Evolutionary conservation across 1,140 invertebrate genomes (phyloP).

Genomic region (Drosophila busckii): DNA sequence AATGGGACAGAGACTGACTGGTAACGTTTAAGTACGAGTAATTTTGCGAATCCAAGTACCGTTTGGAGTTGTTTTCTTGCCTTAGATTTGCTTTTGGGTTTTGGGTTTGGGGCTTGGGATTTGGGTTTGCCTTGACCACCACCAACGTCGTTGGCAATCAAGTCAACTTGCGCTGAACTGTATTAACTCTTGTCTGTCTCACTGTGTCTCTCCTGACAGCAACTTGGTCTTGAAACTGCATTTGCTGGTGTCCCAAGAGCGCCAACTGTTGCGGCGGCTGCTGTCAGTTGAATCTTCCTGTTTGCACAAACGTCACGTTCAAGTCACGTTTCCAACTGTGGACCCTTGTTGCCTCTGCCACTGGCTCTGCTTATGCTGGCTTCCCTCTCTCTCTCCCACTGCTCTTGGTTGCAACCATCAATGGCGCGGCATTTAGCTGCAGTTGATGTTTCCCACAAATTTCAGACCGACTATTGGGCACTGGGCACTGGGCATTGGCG

Average conservation of each 20-base stretch:
- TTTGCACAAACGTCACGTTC: constrained; percentile 76
- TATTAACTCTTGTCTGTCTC: constrained; percentile 65
- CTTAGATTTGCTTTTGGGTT: constrained; percentile 24
- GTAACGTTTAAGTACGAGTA: constrained; percentile 53
- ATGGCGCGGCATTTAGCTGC: constrained; percentile 47
- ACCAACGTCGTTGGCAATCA: constrained; percentile 60
- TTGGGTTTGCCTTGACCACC: constrained; percentile 61
- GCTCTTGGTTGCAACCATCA: too few species aligned
- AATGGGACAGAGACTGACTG: too few species aligned
- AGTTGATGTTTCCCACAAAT: constrained; percentile 76
- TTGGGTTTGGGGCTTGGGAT: constrained; percentile 19
- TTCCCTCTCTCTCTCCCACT: too few species aligned
- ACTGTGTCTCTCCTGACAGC: constrained; percentile 37
- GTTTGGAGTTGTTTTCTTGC: constrained; percentile 37
- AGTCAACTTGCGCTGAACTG: constrained; percentile 69
- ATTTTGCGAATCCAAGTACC: constrained; percentile 68
- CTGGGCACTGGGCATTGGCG: constrained; percentile 42
- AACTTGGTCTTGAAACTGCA: constrained; percentile 16
- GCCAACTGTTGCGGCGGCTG: constrained; percentile 43
- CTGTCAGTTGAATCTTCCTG: constrained; percentile 74
- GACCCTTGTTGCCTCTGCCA: too few species aligned
- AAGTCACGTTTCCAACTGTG: constrained; percentile 69
- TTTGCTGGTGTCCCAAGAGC: constrained; percentile 26
- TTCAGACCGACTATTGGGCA: constrained; percentile 49
- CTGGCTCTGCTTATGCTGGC: too few species aligned